Evolutionary conservation across 92 coral and sea anemone species (phyloP).

Genomic region (Phenganax subtilis): DNA sequence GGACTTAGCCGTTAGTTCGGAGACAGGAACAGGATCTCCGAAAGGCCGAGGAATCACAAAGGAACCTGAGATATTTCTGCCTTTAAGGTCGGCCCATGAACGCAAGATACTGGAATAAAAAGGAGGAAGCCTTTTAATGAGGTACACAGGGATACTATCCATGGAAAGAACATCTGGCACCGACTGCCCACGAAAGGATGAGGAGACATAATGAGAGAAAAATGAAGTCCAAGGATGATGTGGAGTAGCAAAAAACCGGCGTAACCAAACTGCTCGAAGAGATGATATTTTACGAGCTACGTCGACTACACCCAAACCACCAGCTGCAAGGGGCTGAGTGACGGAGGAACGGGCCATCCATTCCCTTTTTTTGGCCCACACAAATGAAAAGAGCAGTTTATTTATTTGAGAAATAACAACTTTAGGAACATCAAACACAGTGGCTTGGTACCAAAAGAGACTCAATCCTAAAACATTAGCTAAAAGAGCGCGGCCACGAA

Average conservation of each 20-base stretch:
- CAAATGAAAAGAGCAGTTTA: conserved; percentile 7
- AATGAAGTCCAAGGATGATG: background rate
- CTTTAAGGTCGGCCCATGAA: conserved; percentile 21
- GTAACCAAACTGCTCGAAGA: background rate
- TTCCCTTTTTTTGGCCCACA: conserved; percentile 34
- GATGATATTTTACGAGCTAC: background rate
- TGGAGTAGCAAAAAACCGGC: background rate
- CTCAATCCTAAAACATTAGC: conserved; percentile 21
- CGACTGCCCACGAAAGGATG: background rate
- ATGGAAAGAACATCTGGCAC: background rate
- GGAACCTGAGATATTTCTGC: background rate
- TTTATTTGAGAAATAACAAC: background rate
- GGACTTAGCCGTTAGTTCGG: no score
- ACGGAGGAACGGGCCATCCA: background rate
- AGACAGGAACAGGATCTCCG: background rate
- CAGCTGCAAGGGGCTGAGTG: background rate
- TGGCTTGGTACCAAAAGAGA: conserved; percentile 46
- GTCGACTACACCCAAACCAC: conserved; percentile 19
- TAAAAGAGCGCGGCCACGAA: conserved; percentile 39
- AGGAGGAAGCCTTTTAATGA: background rate
- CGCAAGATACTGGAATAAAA: background rate
- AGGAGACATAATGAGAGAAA: background rate
- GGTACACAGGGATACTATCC: background rate
- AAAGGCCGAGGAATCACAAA: background rate
- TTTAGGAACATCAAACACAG: conserved; percentile 34